Evolutionary conservation across 2,888 invertebrate genomes (phyloP), one percentile per base, ranked within the genome.

Genomic region (Mechanitis mazaeus): DNA sequence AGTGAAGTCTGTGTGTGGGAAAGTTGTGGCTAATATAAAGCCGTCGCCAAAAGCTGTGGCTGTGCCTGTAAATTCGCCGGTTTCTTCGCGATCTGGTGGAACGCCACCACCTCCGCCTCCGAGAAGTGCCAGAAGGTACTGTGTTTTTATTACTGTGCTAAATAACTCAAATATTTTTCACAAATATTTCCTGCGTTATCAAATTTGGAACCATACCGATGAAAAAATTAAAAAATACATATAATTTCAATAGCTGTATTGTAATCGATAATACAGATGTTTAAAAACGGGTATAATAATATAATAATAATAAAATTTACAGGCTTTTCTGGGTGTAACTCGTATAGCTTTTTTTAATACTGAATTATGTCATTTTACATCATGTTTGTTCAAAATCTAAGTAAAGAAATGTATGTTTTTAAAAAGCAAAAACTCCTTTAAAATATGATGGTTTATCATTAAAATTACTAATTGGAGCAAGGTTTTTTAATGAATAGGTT

Each of bases 31-130:
- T 1, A 60, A 11, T 42, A 59, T 59, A 33, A 60, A 56, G 20
- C 58, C 64, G 33, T 55, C 64, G 12, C 57, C 59, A 1, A 55
- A 47, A 45, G 57, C 45, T 1, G 55, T 61, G 9, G 60, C 58
- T 12, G 35, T 63, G 33, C 64, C 61, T 0, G 42, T 61, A 9
- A 35, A 55, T 9, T 60, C 63, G 1, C 56, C 56, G 0, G 56
- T 50, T 5, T 12, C 45, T n/a, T 55, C 54, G 1, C 28, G 59
- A 11, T 58, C 65, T 3, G 42, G 63, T 2, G 64, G 62, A 0
- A 65, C 68, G 1, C 69, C 69, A 0, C 69, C 69, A 0, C 69
- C 69, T 1, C 69, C 69, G 1, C 69, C 69, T 7, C 69, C 69
- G 9, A 60, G 68, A 20, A 65, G 60, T 38, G 46, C 58, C 6